Evolutionary conservation across 1,140 invertebrate genomes (phyloP).

Genomic region (Lepidurus apus): DNA sequence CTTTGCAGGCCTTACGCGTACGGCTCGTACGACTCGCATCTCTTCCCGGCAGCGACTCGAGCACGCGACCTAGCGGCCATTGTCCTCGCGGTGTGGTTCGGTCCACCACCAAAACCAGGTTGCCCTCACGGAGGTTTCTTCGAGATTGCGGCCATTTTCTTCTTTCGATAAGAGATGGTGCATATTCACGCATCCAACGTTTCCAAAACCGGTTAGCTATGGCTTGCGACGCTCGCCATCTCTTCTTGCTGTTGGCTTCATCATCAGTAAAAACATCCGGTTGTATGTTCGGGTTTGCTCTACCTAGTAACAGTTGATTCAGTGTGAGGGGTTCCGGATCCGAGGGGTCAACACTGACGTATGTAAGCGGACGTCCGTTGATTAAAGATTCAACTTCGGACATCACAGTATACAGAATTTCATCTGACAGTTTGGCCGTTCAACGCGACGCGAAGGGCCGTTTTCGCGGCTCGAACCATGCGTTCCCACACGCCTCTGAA

Average conservation of each 20-base stretch:
- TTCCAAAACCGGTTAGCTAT: constrained; percentile 34
- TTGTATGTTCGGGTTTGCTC: constrained; percentile 17
- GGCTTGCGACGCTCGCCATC: constrained; percentile 33
- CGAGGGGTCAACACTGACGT: constrained; percentile 21
- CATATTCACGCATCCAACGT: constrained; percentile 33
- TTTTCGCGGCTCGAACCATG: constrained; percentile 33
- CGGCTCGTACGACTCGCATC: constrained; percentile 30
- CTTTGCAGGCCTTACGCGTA: constrained; percentile 24
- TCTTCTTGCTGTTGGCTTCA: background rate
- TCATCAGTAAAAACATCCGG: constrained; percentile 28
- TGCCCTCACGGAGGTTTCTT: constrained; percentile 26
- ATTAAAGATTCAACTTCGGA: constrained; percentile 20
- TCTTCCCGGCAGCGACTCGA: constrained; percentile 14
- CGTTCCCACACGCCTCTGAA: constrained; percentile 35
- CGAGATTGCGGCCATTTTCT: constrained; percentile 31
- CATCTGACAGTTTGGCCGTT: constrained; percentile 32
- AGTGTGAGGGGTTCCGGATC: constrained; percentile 25
- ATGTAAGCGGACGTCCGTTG: constrained; percentile 31
- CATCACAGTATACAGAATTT: constrained; percentile 28
- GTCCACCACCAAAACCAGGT: constrained; percentile 32
- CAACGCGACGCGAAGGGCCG: constrained; percentile 28
- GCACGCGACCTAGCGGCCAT: constrained; percentile 25
- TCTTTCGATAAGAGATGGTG: constrained; percentile 28
- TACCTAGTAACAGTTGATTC: constrained; percentile 31
- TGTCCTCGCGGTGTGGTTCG: background rate